Evolutionary conservation across 1,140 invertebrate genomes (phyloP).

Genomic region (Gryllus bimaculatus): DNA sequence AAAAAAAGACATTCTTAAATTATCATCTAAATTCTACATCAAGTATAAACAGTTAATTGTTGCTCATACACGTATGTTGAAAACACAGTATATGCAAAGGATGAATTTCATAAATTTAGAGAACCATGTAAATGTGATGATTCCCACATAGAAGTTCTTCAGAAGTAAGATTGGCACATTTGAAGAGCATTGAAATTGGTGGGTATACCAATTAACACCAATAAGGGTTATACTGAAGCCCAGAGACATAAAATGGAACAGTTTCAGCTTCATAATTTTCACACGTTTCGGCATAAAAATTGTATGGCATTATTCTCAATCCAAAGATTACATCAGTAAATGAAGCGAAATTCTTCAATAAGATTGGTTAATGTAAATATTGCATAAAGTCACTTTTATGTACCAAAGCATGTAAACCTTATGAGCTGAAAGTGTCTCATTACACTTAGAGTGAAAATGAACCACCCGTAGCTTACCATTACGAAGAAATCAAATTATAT

Average conservation of each 20-base stretch:
- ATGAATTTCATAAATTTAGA: neutral
- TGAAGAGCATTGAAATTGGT: neutral
- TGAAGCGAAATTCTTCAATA: too few species aligned
- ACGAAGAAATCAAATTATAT: neutral
- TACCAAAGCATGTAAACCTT: neutral
- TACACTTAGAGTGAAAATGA: neutral
- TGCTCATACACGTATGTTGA: neutral
- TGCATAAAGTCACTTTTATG: neutral
- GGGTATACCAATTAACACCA: conserved; percentile 4
- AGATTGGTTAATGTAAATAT: neutral
- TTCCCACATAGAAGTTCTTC: neutral
- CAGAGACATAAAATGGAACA: neutral
- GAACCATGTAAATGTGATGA: neutral
- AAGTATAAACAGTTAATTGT: conserved; percentile 6
- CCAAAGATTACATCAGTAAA: too few species aligned
- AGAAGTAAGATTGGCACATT: conserved; percentile 2
- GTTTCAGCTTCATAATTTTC: neutral
- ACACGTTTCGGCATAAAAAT: neutral
- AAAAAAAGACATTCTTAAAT: conserved; percentile 3
- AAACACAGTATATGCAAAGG: neutral
- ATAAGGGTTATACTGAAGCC: neutral
- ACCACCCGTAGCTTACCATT: neutral
- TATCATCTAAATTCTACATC: conserved; percentile 5
- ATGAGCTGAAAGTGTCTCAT: too few species aligned
- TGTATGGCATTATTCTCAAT: too few species aligned